Percentiles rank a stretch among this genome's conserved stretches.
phyloP scores from a whole-genome alignment of 2,888 invertebrate species.

The Drosophila prolongata region DNA sequence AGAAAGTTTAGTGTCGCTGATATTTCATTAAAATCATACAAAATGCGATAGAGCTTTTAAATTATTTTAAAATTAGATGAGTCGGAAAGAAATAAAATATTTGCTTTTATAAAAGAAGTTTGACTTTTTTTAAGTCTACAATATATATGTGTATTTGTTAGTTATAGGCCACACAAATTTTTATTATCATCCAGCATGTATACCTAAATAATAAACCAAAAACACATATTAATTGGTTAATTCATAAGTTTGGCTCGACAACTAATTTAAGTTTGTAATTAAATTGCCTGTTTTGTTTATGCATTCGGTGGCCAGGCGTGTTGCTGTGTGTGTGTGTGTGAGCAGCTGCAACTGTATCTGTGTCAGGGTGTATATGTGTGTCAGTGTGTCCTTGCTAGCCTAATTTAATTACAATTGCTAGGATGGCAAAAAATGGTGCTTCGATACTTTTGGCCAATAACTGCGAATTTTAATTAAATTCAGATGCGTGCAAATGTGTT shows the following conservation, averaged over 20 bases:
- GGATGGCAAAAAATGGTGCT: slow-evolving; percentile 36
- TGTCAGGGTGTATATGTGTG: slow-evolving; percentile 15
- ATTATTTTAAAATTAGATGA: no score
- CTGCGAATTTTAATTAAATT: slow-evolving; percentile 75
- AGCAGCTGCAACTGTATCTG: slow-evolving; percentile 9
- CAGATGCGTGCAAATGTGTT: slow-evolving; percentile 59
- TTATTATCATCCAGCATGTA: no score
- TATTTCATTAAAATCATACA: no score
- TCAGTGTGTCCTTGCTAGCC: slow-evolving; percentile 52
- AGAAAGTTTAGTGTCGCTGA: background rate
- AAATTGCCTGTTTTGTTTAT: slow-evolving; percentile 53
- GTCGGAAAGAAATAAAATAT: no score
- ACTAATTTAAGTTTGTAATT: slow-evolving; percentile 67
- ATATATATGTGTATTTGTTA: no score
- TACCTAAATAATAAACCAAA: no score
- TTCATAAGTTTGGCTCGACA: slow-evolving; percentile 31
- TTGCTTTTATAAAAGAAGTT: no score
- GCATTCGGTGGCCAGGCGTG: slow-evolving; percentile 11
- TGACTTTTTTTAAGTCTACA: no score
- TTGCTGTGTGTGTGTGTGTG: background rate
- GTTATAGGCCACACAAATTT: no score
- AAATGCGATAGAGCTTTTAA: no score
- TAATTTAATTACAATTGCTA: slow-evolving; percentile 70
- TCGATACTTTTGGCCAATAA: slow-evolving; percentile 69
- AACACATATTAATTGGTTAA: background rate